These are phyloP conservation scores for Drosophila suboccidentalis DNA, from an alignment of 2,888 invertebrate species.

Conservation along the genomic window DNA sequence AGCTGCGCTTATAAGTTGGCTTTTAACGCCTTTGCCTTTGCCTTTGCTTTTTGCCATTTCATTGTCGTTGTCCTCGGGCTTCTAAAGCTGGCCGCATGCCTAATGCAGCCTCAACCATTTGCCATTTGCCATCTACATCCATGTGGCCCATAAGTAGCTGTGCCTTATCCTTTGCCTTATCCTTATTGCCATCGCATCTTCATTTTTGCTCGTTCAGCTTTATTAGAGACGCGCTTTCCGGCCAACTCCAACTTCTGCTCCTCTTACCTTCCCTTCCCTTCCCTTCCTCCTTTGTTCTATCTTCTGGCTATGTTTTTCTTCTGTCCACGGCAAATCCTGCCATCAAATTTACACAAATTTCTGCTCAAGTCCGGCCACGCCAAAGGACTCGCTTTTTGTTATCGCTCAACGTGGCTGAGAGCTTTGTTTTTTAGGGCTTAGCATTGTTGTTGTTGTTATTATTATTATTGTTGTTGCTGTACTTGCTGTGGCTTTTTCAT, in stretches of 20 bases:
- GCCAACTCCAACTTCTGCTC: constrained; percentile 8
- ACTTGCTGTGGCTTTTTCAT: constrained; percentile 71
- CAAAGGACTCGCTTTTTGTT: constrained; percentile 66
- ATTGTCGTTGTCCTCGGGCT: constrained; percentile 40
- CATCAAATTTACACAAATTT: constrained; percentile 77
- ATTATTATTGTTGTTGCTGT: constrained; percentile 22
- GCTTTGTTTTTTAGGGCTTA: constrained; percentile 56
- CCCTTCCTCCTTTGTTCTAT: not conserved
- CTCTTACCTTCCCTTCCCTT: not conserved
- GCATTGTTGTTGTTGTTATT: constrained; percentile 26
- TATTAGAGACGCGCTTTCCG: constrained; percentile 51
- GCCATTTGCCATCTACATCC: constrained; percentile 36
- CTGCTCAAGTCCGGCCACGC: constrained; percentile 54
- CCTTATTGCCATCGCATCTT: constrained; percentile 77
- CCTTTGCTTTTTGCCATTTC: constrained; percentile 59
- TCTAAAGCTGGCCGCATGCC: constrained; percentile 41
- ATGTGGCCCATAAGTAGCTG: constrained; percentile 45
- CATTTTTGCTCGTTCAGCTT: constrained; percentile 75
- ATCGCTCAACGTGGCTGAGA: constrained; percentile 49
- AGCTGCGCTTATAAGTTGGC: constrained; percentile 42
- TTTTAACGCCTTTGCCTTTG: constrained; percentile 73
- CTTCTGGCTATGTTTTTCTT: constrained; percentile 7
- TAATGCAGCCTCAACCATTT: constrained; percentile 52
- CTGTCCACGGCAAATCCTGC: constrained; percentile 66
- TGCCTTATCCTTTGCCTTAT: constrained; percentile 65